Base-by-base conservation (phyloP, 2,888 invertebrate genomes). In the Tyria jacobaeae region DNA sequence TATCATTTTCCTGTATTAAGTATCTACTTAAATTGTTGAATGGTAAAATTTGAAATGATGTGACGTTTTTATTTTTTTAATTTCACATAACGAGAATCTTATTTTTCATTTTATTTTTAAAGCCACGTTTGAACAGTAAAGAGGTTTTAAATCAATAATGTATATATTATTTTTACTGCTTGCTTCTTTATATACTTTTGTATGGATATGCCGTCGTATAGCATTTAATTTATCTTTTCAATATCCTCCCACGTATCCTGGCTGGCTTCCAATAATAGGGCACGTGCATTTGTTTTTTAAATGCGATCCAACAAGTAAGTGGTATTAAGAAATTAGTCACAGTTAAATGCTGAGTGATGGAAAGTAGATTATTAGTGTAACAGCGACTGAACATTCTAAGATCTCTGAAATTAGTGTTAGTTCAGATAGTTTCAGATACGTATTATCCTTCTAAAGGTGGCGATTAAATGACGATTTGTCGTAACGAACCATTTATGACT, bases 211-310 rank as follows among this genome's bases (percentile, higher is more conserved):
- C 2, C 39, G 17, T 27, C 53, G 53, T 5, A n/a, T 41, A 34
- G 15, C 14, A 12, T 14, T 21, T 0, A 15, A 51, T 41, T 21
- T 25, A n/a, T 57, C 39, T 1, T 52, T 37, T 6, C 31, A 52
- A 48, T 17, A 21, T 3, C 62, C 57, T 3, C 62, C 62, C 9
- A 15, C n/a, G 1, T 62, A 39, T 10, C 37, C 51, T 12, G 62
- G 62, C 4, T 57, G 62, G 57, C 37, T 62, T 4, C 62, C 62
- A 14, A 3, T 62, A 7, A 34, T 62, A 35, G 62, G 62, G 0
- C 62, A 62, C n/a, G 47, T 62, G 10, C 52, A 62, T 39, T 37
- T 52, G 12, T 17, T 62, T 14, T 34, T 31, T 5, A 27, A 27
- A 31, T 52, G 21, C 37, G 25, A 62, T 24, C 47, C 57, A 3